Base-by-base conservation (phyloP, 2,797 vertebrate genomes). In the Pipistrellus pipistrellus region DNA sequence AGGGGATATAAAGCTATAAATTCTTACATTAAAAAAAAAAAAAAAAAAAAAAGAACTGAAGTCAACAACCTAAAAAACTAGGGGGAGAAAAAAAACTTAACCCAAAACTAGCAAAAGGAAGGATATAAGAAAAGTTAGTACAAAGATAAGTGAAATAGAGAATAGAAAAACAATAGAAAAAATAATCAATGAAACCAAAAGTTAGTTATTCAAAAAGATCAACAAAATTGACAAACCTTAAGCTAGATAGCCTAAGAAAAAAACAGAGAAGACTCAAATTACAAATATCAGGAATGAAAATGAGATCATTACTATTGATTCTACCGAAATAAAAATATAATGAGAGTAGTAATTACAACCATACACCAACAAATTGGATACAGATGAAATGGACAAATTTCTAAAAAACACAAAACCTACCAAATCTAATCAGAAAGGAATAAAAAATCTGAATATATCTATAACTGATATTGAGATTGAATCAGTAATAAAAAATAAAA, bases 381-480 rank as follows among this genome's bases (percentile, higher is more conserved):
- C 12, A 64, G 30, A n/a, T 64, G 27, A 64, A 64, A n/a, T 59
- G 30, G 27, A 64, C 13, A 64, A 30, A 64, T 64, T 64, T 64
- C 62, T 64, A 7, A n/a, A n/a, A 64, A 64, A 64, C 62, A 64
- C 38, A 66, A 84, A 84, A 77, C n/a, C 6, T 48, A n/a, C 17
- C 64, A 57, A 46, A 53, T 59, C 51, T 85, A 69, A 85, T 14
- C n/a, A 69, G n/a, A 77, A 77, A 91, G 35, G 41, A 91, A 68
- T 23, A 77, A 17, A 76, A 76, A 76, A 85, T n/a, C 4, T 30
- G 62, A 57, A 78, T 57, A 85, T 41, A 77, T 57, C 72, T 69
- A 18, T 85, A 77, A 69, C 17, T 84, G 85, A 25, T 18, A 85
- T 23, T 18, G 13, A 69, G 17, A 30, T 23, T 55, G n/a, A 77